Conservation (phyloP, 2,888 invertebrate genomes). For the Heteromurus nitidus region DNA sequence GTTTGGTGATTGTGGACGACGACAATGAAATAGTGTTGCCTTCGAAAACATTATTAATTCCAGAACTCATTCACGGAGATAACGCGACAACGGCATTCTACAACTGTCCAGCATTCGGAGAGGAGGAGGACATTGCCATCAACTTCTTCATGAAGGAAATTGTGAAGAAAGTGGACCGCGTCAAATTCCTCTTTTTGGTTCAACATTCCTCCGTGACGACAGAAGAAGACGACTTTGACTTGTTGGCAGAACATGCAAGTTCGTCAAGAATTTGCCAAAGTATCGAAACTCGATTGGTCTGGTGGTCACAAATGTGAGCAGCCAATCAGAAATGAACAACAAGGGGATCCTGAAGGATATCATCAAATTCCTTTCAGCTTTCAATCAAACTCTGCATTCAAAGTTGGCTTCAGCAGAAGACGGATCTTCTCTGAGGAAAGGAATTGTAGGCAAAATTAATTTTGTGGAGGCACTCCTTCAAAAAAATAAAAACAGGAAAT, state of each 20-base stretch:
- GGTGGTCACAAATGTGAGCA: conserved; percentile 10
- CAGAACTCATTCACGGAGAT: background rate
- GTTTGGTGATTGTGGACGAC: conserved; percentile 22
- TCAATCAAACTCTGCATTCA: conserved; percentile 15
- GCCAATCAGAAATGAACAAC: background rate
- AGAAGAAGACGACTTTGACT: conserved; percentile 12
- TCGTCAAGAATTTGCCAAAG: background rate
- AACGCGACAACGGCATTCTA: background rate
- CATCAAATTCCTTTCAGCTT: background rate
- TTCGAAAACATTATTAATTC: background rate
- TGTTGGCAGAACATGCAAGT: conserved; percentile 6
- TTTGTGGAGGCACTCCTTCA: conserved; percentile 14
- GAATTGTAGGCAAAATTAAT: background rate
- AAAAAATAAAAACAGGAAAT: background rate
- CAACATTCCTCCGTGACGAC: background rate
- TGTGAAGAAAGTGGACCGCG: background rate
- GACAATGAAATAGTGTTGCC: conserved; percentile 1
- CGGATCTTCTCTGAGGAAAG: background rate
- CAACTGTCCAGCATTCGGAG: conserved; percentile 28
- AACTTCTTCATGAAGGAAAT: conserved; percentile 1
- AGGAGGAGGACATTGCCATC: background rate
- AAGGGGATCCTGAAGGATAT: background rate
- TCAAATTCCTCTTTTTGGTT: conserved; percentile 9
- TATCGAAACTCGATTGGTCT: conserved; percentile 3
- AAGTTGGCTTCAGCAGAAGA: background rate